A percentile compares a stretch with the other conserved stretches of the same genome.
These are phyloP conservation scores for Tridacna gigas DNA, from an alignment of 2,888 invertebrate species.

Conservation along the genomic window DNA sequence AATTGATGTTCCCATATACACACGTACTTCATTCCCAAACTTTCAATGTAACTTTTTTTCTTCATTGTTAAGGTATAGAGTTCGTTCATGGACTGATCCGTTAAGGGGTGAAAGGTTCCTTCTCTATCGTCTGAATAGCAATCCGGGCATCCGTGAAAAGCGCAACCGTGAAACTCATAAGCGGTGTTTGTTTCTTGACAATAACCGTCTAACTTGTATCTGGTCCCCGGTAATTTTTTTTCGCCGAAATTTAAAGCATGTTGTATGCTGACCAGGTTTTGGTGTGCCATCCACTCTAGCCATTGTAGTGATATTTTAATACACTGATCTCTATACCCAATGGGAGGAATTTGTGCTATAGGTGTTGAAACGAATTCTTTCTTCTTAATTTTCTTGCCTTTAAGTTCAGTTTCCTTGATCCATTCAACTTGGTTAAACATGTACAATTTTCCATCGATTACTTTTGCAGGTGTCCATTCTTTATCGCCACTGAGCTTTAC, in stretches of 20 bases:
- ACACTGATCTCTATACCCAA: not conserved
- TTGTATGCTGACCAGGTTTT: not conserved
- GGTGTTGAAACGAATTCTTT: not conserved
- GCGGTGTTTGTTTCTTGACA: too few species aligned
- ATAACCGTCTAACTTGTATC: slow-evolving; percentile 47
- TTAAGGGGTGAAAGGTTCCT: slow-evolving; percentile 4
- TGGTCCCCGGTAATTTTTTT: slow-evolving; percentile 4
- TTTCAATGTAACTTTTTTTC: slow-evolving; percentile 12
- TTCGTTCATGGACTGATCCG: slow-evolving; percentile 9
- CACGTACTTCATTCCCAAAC: slow-evolving; percentile 31
- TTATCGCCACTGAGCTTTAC: slow-evolving; percentile 32
- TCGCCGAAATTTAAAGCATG: slow-evolving; percentile 39
- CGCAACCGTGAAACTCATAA: slow-evolving; percentile 45
- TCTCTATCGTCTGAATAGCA: slow-evolving; percentile 30
- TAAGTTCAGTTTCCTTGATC: slow-evolving; percentile 14
- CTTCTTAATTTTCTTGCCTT: not conserved
- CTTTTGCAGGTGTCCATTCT: slow-evolving; percentile 29
- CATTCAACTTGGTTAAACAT: too few species aligned
- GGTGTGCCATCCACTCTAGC: slow-evolving; percentile 34
- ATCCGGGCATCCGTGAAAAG: slow-evolving; percentile 34
- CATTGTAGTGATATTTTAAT: not conserved
- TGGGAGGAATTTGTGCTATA: slow-evolving; percentile 1
- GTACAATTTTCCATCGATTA: slow-evolving; percentile 29
- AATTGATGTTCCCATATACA: slow-evolving; percentile 50
- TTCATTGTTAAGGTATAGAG: slow-evolving; percentile 28